These are phyloP conservation scores for Channallabes apus DNA, from an alignment of 2,797 vertebrate genomes.

Conservation along the genomic window DNA sequence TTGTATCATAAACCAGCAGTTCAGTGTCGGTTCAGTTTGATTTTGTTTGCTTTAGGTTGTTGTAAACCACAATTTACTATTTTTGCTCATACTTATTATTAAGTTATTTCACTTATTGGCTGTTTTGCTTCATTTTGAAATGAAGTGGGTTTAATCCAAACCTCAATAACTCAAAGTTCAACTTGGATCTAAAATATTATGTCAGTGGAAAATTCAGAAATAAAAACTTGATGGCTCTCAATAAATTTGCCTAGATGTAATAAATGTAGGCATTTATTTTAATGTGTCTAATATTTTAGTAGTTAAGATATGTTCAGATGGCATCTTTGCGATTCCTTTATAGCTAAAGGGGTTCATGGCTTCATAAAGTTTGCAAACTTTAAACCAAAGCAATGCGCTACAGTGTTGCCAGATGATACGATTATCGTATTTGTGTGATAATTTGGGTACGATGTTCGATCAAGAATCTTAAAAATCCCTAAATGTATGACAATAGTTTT, in stretches of 20 bases:
- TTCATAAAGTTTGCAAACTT: not conserved
- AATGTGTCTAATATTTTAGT: not conserved
- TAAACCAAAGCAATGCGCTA: not conserved
- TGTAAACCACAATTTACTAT: not conserved
- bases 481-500: no score
- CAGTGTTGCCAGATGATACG: no score
- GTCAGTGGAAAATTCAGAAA: not conserved
- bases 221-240: not conserved
- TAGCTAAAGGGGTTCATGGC: not conserved
- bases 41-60: not conserved
- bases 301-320: not conserved
- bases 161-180: not conserved
- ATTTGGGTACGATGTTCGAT: no score
- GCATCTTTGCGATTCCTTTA: not conserved
- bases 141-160: not conserved
- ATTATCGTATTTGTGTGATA: no score
- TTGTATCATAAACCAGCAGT: not conserved
- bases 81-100: not conserved
- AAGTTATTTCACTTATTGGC: not conserved
- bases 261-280: not conserved
- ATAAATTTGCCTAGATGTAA: not conserved
- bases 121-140: not conserved
- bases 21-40: not conserved
- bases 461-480: no score
- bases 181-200: not conserved